phyloP scores from a whole-genome alignment of 2,113 vertebrate genomes.

The Sclerurus mexicanus region DNA sequence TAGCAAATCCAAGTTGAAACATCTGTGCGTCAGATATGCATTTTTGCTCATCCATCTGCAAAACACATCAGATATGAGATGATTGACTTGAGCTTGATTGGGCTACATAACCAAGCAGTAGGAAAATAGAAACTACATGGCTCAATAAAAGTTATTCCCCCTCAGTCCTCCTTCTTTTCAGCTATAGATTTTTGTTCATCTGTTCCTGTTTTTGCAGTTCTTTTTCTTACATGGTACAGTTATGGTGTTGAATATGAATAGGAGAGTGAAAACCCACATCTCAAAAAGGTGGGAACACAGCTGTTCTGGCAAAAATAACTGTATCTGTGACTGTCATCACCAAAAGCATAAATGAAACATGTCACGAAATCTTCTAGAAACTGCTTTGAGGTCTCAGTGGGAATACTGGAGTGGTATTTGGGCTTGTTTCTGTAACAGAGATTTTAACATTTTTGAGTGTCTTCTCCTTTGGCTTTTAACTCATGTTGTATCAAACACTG shows the following conservation, averaged over 20 bases:
- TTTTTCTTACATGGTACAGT: neutral
- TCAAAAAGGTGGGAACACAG: neutral
- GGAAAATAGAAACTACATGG: neutral
- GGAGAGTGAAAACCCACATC: neutral
- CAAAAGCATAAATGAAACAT: neutral
- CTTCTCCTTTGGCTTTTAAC: neutral
- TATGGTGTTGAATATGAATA: neutral
- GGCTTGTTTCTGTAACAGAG: neutral
- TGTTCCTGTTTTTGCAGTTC: neutral
- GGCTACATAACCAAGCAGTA: neutral
- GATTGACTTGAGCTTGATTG: neutral
- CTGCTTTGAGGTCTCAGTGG: neutral
- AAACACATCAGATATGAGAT: neutral
- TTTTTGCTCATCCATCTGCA: neutral
- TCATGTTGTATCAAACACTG: neutral
- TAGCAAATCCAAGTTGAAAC: constrained; percentile 43
- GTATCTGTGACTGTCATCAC: neutral
- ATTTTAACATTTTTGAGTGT: neutral
- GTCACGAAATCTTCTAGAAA: neutral
- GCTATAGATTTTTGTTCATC: neutral
- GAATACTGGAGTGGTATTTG: neutral
- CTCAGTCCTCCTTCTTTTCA: neutral
- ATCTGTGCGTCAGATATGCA: constrained; percentile 31
- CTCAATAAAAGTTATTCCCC: neutral
- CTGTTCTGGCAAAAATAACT: neutral